Evolutionary conservation across 2,113 vertebrate genomes (phyloP).

Genomic region (Pachycephala philippinensis): DNA sequence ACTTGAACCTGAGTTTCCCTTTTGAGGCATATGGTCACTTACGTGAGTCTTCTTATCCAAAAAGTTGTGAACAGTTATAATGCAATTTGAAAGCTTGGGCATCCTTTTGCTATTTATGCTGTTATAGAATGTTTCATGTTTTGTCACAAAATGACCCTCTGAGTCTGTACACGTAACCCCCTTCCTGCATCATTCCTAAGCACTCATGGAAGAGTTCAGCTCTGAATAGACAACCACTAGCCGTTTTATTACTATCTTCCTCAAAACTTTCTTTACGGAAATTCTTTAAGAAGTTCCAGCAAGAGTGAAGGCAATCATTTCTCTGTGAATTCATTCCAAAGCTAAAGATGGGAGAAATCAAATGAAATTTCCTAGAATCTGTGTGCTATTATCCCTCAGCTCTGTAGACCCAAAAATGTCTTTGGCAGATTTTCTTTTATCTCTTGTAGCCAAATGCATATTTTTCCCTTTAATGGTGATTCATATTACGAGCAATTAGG

Average conservation of each 20-base stretch:
- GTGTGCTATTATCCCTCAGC: constrained; percentile 11
- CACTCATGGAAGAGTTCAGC: not conserved
- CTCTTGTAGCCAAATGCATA: constrained; percentile 12
- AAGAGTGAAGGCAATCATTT: not conserved
- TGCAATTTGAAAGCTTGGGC: not conserved
- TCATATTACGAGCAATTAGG: constrained; percentile 12
- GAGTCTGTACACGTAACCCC: not conserved
- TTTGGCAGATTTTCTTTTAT: constrained; percentile 17
- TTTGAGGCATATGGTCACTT: not conserved
- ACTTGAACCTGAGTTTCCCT: not conserved
- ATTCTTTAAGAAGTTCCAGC: not conserved
- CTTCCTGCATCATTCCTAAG: not conserved
- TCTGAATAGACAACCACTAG: not conserved
- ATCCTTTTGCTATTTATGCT: not conserved
- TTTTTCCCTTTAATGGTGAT: constrained; percentile 31
- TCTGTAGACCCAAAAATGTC: not conserved
- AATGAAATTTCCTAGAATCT: constrained; percentile 28
- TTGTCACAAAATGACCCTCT: not conserved
- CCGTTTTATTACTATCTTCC: not conserved
- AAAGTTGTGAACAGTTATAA: not conserved
- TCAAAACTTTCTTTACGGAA: not conserved
- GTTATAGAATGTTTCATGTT: not conserved
- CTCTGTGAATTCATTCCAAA: constrained; percentile 18
- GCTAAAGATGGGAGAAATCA: constrained; percentile 2
- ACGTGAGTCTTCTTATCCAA: not conserved